Evolutionary conservation across 2,113 vertebrate genomes (phyloP).

Genomic region (Athene noctua): DNA sequence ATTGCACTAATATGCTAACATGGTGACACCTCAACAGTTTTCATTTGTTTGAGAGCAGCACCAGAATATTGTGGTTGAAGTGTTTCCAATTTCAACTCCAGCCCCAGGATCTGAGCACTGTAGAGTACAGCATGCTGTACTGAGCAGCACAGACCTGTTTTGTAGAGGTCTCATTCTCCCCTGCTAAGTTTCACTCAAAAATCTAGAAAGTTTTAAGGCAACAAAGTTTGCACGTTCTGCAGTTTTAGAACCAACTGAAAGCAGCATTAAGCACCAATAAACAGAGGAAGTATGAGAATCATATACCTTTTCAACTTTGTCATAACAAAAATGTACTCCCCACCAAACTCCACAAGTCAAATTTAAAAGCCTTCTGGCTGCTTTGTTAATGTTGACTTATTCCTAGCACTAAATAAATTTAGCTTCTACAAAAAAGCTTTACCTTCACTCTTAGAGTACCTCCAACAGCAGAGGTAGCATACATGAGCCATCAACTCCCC

Average conservation of each 20-base stretch:
- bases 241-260: not conserved
- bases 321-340: not conserved
- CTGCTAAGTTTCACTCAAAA: not conserved
- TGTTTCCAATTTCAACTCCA: not conserved
- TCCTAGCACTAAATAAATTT: not conserved
- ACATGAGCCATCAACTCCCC: not conserved
- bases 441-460: not conserved
- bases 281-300: not conserved
- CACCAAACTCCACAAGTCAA: not conserved
- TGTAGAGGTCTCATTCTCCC: not conserved
- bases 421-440: not conserved
- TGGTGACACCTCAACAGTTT: not conserved
- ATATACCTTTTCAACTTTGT: not conserved
- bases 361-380: not conserved
- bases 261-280: not conserved
- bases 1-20: not conserved
- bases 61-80: not conserved
- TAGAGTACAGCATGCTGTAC: not conserved
- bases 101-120: not conserved
- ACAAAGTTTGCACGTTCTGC: not conserved
- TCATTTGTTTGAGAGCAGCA: not conserved
- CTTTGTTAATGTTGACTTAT: not conserved
- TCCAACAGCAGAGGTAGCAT: not conserved
- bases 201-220: not conserved
- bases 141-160: not conserved